Percentiles rank a stretch among this genome's conserved stretches.
These are phyloP conservation scores for Pseudonaja textilis DNA, from an alignment of 2,113 vertebrate species.

Conservation along the genomic window DNA sequence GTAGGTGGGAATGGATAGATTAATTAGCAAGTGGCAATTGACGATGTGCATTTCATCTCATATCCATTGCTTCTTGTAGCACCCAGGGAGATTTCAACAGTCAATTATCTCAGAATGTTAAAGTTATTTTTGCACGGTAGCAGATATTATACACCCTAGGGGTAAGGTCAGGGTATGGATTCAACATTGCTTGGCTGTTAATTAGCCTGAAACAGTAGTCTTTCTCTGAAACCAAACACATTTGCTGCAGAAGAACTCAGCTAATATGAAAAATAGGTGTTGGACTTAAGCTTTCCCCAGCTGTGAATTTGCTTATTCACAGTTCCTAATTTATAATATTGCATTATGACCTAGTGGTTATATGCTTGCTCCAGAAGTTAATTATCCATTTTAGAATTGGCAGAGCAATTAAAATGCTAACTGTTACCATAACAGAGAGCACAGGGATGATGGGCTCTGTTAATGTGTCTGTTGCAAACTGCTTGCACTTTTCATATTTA, in stretches of 20 bases:
- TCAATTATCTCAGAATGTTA: background rate
- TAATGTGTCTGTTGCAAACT: background rate
- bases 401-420: background rate
- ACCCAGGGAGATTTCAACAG: background rate
- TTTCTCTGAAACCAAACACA: background rate
- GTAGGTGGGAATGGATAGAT: background rate
- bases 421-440: background rate
- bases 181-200: background rate
- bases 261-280: background rate
- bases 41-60: background rate
- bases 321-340: background rate
- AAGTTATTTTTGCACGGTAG: background rate
- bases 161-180: background rate
- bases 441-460: background rate
- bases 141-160: background rate
- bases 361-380: background rate
- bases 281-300: background rate
- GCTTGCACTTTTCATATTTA: background rate
- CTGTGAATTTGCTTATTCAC: background rate
- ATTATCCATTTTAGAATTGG: background rate
- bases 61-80: background rate
- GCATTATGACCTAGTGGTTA: background rate
- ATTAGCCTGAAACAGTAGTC: background rate
- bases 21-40: background rate
- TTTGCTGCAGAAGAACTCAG: background rate